Conservation (phyloP, 2,888 invertebrate genomes). For the Drosophila planitibia region DNA sequence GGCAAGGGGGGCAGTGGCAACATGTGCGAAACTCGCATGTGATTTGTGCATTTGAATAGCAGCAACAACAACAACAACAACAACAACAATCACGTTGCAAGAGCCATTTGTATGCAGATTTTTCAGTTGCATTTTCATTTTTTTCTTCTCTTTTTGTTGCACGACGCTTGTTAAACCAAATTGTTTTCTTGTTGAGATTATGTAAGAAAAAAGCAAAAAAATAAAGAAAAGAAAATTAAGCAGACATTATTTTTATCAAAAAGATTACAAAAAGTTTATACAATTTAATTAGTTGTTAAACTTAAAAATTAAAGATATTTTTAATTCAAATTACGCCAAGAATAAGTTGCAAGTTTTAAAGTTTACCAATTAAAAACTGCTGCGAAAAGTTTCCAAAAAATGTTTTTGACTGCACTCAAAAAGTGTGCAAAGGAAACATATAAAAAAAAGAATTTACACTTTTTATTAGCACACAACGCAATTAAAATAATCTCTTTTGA, state of each 20-base stretch:
- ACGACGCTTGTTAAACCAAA: conserved; percentile 36
- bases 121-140: conserved; percentile 12
- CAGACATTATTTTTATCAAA: background rate
- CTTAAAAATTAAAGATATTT: background rate
- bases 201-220: conserved; percentile 23
- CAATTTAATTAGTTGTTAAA: background rate
- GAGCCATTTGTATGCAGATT: conserved; percentile 27
- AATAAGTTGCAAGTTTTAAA: background rate
- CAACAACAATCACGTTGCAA: conserved; percentile 23
- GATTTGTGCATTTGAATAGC: conserved; percentile 54
- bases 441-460: background rate
- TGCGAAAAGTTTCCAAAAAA: background rate
- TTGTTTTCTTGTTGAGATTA: conserved; percentile 17
- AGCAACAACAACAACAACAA: conserved; percentile 32
- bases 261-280: background rate
- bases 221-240: background rate
- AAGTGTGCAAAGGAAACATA: background rate
- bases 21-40: conserved; percentile 46
- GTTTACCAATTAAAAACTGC: background rate
- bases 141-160: conserved; percentile 9
- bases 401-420: background rate
- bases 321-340: background rate
- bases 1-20: background rate
- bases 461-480: background rate
- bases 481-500: background rate